Conservation (phyloP, 2,888 invertebrate species). For the Stenichneumon culpator region DNA sequence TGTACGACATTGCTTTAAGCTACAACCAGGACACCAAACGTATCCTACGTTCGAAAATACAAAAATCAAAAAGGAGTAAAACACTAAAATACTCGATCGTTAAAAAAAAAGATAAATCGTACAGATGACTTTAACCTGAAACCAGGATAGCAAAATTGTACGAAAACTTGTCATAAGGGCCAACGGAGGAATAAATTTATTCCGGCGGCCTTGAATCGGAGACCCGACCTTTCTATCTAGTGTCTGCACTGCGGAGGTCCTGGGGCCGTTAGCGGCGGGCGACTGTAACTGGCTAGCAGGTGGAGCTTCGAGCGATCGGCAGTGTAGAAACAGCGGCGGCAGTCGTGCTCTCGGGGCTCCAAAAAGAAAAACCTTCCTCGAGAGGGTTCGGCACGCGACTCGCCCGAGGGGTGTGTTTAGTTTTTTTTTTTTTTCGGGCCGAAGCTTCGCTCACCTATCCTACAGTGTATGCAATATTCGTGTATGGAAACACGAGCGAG, state of each 20-base stretch:
- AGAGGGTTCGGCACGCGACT: slow-evolving; percentile 20
- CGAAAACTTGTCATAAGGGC: not conserved
- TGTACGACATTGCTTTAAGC: too few relatives aligned
- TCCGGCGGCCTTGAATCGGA: not conserved
- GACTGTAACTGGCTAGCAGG: slow-evolving; percentile 17
- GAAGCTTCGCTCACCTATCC: not conserved
- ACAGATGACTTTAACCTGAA: not conserved
- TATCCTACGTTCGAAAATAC: not conserved
- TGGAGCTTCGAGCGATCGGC: slow-evolving; percentile 9
- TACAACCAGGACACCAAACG: not conserved
- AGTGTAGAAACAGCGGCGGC: not conserved
- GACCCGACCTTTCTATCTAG: not conserved
- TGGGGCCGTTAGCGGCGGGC: slow-evolving; percentile 6
- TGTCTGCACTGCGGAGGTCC: slow-evolving; percentile 33
- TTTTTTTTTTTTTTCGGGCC: slow-evolving; percentile 21
- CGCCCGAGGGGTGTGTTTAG: not conserved
- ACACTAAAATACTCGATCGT: too few relatives aligned
- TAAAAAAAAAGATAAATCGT: not conserved
- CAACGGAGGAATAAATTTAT: not conserved
- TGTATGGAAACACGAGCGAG: not conserved
- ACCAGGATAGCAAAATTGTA: not conserved
- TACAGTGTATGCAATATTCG: not conserved
- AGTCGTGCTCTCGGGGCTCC: slow-evolving; percentile 4
- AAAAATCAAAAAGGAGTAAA: not conserved
- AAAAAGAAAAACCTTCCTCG: not conserved